phyloP scores from a whole-genome alignment of 2,888 invertebrate genomes.

The Paralinhomoeus sp. region DNA sequence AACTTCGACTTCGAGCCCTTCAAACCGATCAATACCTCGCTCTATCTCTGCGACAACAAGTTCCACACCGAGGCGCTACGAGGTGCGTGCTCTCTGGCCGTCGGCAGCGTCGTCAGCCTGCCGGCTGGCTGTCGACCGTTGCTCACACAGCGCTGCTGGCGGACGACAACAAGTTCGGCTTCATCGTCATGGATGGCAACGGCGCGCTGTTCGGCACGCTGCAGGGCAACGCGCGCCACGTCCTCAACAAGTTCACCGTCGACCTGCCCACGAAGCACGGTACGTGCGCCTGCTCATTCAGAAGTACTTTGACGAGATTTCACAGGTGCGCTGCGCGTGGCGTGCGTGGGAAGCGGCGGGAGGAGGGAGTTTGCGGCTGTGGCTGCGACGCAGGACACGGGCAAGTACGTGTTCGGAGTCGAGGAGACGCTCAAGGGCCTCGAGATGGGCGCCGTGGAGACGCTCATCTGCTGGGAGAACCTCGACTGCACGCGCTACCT shows the following conservation, averaged over 20 bases:
- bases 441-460: conserved; percentile 92
- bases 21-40: conserved; percentile 95
- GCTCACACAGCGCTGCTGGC: conserved; percentile 82
- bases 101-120: no score
- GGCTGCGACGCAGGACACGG: conserved; percentile 53
- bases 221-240: conserved; percentile 76
- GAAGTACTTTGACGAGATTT: conserved; percentile 26
- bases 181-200: conserved; percentile 99
- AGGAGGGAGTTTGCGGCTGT: no score
- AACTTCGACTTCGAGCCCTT: conserved; percentile 99
- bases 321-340: conserved; percentile 11
- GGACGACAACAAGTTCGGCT: conserved; percentile 99
- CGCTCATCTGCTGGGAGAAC: conserved; percentile 98
- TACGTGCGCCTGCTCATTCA: conserved; percentile 48
- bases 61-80: conserved; percentile 37
- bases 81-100: conserved; percentile 12
- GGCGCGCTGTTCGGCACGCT: conserved; percentile 95
- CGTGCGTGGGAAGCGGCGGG: no score
- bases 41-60: conserved; percentile 98
- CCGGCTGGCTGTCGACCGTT: no score
- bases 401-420: conserved; percentile 96
- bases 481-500: conserved; percentile 91
- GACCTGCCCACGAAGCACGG: conserved; percentile 99
- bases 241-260: conserved; percentile 84
- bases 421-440: conserved; percentile 87